phyloP scores from a whole-genome alignment of 2,113 vertebrate species.

The Seriola aureovittata region DNA sequence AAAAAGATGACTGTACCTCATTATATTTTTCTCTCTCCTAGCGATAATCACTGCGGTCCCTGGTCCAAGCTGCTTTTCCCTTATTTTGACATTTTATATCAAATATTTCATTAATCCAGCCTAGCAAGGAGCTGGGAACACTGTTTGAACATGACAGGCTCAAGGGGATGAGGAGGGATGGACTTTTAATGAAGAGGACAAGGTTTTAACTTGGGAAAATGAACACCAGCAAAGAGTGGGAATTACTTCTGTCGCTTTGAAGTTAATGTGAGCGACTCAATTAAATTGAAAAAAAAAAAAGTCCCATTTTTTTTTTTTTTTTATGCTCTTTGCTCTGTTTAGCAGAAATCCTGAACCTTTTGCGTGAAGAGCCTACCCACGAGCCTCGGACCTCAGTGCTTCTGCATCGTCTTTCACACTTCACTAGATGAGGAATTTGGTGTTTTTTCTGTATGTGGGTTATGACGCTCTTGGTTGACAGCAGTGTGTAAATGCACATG shows the following conservation, averaged over 20 bases:
- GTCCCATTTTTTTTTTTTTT: neutral
- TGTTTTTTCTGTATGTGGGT: conserved; percentile 40
- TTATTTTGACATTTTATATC: conserved; percentile 72
- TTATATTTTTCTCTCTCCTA: conserved; percentile 36
- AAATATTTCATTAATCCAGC: conserved; percentile 73
- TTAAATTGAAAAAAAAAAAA: conserved; percentile 65
- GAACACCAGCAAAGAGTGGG: conserved; percentile 64
- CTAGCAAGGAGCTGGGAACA: conserved; percentile 55
- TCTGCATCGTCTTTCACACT: conserved; percentile 36
- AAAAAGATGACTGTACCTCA: conserved; percentile 2
- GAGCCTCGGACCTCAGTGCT: conserved; percentile 1
- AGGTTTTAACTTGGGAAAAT: conserved; percentile 69
- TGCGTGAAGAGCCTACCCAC: conserved; percentile 8
- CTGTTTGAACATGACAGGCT: conserved; percentile 78
- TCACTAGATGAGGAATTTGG: conserved; percentile 16
- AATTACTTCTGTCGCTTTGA: conserved; percentile 76
- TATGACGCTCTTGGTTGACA: conserved; percentile 64
- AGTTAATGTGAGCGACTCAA: conserved; percentile 75
- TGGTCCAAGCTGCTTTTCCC: conserved; percentile 36
- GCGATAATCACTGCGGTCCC: conserved; percentile 52
- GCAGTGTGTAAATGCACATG: conserved; percentile 68
- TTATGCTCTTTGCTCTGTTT: conserved; percentile 49
- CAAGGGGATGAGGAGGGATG: conserved; percentile 62
- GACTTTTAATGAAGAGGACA: conserved; percentile 77
- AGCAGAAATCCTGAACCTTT: conserved; percentile 57